Conservation (phyloP, 2,797 vertebrate genomes). For the Babyrousa celebensis region DNA sequence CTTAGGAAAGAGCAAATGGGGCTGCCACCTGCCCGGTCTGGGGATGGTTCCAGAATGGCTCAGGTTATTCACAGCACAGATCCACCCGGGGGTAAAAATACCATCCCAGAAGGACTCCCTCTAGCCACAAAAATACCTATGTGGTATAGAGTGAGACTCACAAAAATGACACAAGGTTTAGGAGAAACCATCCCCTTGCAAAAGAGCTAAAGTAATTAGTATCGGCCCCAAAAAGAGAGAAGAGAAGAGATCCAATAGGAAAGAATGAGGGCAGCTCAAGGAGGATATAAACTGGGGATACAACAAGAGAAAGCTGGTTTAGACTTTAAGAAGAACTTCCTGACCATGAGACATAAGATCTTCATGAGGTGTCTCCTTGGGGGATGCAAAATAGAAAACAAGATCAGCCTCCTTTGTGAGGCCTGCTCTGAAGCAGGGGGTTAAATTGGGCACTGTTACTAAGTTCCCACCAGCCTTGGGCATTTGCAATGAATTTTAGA, state of each 20-base stretch:
- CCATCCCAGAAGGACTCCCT: conserved; percentile 87
- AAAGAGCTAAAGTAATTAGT: conserved; percentile 78
- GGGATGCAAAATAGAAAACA: background rate
- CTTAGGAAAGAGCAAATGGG: conserved; percentile 89
- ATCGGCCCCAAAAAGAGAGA: conserved; percentile 59
- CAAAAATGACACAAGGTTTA: conserved; percentile 83
- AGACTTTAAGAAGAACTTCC: conserved; percentile 59
- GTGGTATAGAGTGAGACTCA: conserved; percentile 80
- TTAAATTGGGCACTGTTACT: background rate
- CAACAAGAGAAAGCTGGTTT: background rate
- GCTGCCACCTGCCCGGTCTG: conserved; percentile 89
- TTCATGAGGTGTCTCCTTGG: conserved; percentile 53
- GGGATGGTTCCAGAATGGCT: conserved; percentile 88
- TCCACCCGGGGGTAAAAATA: conserved; percentile 89
- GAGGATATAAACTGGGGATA: conserved; percentile 21
- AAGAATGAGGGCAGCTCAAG: conserved; percentile 56
- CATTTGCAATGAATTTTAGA: background rate
- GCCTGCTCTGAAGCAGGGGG: background rate
- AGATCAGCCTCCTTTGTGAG: background rate
- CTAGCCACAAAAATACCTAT: conserved; percentile 89
- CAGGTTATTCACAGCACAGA: conserved; percentile 90
- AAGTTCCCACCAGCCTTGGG: background rate
- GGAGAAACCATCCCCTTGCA: conserved; percentile 72
- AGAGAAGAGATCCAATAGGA: conserved; percentile 19
- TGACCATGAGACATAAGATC: background rate